Conservation (phyloP, 1,140 invertebrate genomes). For the Drosophila guanche region DNA sequence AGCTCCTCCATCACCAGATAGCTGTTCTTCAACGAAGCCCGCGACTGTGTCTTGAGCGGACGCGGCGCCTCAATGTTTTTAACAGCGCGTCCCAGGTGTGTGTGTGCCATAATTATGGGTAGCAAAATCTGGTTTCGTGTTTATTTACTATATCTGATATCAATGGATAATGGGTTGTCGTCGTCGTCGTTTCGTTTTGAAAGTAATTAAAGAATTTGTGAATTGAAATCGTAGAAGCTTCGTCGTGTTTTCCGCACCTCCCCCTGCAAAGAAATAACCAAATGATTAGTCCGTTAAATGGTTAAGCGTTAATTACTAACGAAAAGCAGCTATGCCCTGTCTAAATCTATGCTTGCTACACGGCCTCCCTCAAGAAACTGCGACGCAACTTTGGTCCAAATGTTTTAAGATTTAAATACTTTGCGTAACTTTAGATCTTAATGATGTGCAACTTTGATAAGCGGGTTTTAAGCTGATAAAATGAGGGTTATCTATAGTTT, state of each 20-base stretch:
- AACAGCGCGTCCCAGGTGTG: slow-evolving; percentile 84
- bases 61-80: slow-evolving; percentile 90
- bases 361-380: slow-evolving; percentile 22
- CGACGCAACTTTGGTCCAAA: slow-evolving; percentile 39
- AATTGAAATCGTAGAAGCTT: slow-evolving; percentile 69
- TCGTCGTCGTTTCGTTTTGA: slow-evolving; percentile 66
- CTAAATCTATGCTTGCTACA: slow-evolving; percentile 2
- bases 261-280: slow-evolving; percentile 59
- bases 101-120: slow-evolving; percentile 71
- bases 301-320: too few species aligned
- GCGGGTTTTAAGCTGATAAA: slow-evolving; percentile 65
- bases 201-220: slow-evolving; percentile 40
- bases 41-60: slow-evolving; percentile 87
- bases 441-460: slow-evolving; percentile 68
- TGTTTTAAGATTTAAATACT: slow-evolving; percentile 7
- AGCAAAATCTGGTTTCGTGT: slow-evolving; percentile 29
- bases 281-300: too few species aligned
- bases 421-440: slow-evolving; percentile 18
- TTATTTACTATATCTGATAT: slow-evolving; percentile 22
- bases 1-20: slow-evolving; percentile 86
- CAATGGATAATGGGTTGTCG: slow-evolving; percentile 42
- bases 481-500: slow-evolving; percentile 71
- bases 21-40: slow-evolving; percentile 78
- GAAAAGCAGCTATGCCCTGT: background rate
- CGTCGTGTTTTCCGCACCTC: slow-evolving; percentile 76